Evolutionary conservation across 2,797 vertebrate species (phyloP).

Genomic region (Acanthornis magna): DNA sequence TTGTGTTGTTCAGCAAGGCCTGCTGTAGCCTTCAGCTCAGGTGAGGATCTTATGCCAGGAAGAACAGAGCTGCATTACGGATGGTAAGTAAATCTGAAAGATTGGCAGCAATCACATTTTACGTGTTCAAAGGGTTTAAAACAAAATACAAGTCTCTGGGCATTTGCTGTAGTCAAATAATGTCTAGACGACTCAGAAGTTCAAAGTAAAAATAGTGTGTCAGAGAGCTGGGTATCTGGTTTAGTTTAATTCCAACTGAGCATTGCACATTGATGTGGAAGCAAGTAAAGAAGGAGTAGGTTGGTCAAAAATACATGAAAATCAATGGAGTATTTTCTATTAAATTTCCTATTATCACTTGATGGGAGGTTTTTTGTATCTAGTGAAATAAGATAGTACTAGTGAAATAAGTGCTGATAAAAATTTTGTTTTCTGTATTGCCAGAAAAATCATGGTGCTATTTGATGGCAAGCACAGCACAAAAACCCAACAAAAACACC

Average conservation of each 20-base stretch:
- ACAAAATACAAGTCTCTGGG: background rate
- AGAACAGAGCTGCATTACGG: background rate
- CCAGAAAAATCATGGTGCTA: fast-evolving
- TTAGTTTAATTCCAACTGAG: background rate
- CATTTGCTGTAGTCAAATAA: background rate
- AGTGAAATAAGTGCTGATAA: background rate
- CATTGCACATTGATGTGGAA: background rate
- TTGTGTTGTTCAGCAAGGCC: background rate
- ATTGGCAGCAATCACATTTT: background rate
- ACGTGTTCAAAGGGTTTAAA: background rate
- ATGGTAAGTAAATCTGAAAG: background rate
- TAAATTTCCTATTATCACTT: background rate
- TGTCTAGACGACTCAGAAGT: background rate
- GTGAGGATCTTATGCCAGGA: background rate
- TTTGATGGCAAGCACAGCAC: background rate
- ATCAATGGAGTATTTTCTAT: background rate
- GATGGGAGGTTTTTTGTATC: background rate
- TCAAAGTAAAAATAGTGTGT: background rate
- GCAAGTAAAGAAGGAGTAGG: background rate
- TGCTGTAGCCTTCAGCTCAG: background rate
- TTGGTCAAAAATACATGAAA: background rate
- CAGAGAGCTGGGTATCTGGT: background rate
- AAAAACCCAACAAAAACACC: background rate
- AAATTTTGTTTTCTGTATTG: background rate
- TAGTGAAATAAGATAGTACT: background rate